phyloP scores from a whole-genome alignment of 2,797 vertebrate genomes.

The Parauchenoglanis ngamensis region DNA sequence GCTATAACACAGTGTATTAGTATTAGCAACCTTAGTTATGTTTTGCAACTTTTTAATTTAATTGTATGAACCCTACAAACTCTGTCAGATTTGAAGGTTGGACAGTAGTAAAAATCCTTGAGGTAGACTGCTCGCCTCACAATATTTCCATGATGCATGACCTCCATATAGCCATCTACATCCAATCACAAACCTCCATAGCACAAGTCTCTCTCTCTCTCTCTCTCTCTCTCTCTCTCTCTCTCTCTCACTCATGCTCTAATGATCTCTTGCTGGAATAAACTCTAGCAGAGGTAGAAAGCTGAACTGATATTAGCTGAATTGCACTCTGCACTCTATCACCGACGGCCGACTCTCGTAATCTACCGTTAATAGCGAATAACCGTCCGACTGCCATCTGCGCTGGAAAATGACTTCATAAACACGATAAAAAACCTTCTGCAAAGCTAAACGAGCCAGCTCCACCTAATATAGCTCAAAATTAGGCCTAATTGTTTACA shows the following conservation, averaged over 20 bases:
- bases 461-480: not conserved
- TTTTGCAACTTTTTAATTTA: not conserved
- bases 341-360: slow-evolving; percentile 23
- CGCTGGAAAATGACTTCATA: slow-evolving; percentile 25
- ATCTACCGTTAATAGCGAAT: slow-evolving; percentile 45
- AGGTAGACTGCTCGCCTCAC: not conserved
- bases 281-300: not conserved
- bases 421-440: slow-evolving; percentile 30
- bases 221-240: not conserved
- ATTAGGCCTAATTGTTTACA: slow-evolving; percentile 24
- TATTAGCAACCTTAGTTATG: not conserved
- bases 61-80: not conserved
- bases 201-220: not conserved
- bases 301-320: slow-evolving; percentile 27
- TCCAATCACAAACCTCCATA: too few relatives aligned
- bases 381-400: slow-evolving; percentile 38
- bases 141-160: not conserved
- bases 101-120: not conserved
- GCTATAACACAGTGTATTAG: not conserved
- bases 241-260: not conserved
- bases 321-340: slow-evolving; percentile 30
- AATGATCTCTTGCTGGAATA: not conserved
- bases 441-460: not conserved
- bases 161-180: not conserved
- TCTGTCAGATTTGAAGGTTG: not conserved